Conservation (phyloP, 1,140 invertebrate genomes). For the Drosophila takahashii region DNA sequence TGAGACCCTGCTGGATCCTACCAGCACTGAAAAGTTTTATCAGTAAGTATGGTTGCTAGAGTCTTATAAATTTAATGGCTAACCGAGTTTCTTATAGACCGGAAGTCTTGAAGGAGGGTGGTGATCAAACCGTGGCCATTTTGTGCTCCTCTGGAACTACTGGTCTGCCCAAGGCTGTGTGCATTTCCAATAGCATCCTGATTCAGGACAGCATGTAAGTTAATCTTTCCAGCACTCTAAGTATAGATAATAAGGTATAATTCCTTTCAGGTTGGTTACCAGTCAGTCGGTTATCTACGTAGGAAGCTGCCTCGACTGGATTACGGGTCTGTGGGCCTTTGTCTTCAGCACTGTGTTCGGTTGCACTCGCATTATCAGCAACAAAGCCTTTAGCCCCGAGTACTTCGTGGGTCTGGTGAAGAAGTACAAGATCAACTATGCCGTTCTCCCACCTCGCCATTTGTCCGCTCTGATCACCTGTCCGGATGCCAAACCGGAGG, state of each 20-base stretch:
- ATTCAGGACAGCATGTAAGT: constrained; percentile 62
- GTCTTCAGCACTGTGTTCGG: constrained; percentile 55
- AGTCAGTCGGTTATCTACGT: constrained; percentile 61
- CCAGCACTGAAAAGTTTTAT: constrained; percentile 61
- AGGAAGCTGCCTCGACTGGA: constrained; percentile 75
- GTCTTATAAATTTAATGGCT: no score
- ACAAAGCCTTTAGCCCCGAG: constrained; percentile 55
- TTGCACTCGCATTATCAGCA: constrained; percentile 66
- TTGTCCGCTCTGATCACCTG: constrained; percentile 48
- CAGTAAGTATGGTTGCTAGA: constrained; percentile 42
- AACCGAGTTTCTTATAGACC: constrained; percentile 37
- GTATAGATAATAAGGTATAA: no score
- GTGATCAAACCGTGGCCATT: constrained; percentile 77
- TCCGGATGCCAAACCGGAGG: constrained; percentile 49
- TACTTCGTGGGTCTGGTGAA: constrained; percentile 64
- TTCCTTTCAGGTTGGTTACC: constrained; percentile 38
- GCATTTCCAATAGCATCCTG: constrained; percentile 87
- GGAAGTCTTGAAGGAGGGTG: constrained; percentile 48
- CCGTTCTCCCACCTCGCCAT: constrained; percentile 52
- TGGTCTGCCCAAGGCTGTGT: constrained; percentile 91
- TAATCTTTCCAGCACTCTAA: rapidly evolving
- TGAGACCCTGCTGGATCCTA: constrained; percentile 62
- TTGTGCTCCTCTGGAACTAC: constrained; percentile 90
- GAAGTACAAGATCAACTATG: constrained; percentile 73
- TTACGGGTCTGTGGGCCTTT: constrained; percentile 65